Percentiles rank a stretch among this genome's conserved stretches.
phyloP scores from a whole-genome alignment of 1,140 invertebrate genomes.

The Drosophila pallidifrons region DNA sequence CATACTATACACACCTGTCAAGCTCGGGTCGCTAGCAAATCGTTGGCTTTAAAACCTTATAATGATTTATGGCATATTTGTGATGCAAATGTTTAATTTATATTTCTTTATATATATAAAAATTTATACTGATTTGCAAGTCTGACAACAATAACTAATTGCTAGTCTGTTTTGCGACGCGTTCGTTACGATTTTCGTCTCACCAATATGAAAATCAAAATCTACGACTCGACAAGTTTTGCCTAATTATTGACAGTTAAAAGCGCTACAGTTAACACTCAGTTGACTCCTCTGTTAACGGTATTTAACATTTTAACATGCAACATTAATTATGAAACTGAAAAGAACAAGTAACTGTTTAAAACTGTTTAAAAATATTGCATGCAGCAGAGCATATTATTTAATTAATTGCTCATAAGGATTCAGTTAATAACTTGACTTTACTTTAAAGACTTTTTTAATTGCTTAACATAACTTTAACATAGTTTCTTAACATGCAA shows the following conservation, averaged over 20 bases:
- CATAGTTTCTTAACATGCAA: no score
- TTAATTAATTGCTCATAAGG: no score
- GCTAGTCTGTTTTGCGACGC: constrained; percentile 22
- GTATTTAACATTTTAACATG: neutral
- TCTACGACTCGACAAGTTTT: neutral
- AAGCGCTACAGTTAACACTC: neutral
- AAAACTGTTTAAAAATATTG: no score
- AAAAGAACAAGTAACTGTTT: no score
- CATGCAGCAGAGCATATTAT: no score
- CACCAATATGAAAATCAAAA: constrained; percentile 5
- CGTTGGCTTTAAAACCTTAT: neutral
- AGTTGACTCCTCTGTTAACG: neutral
- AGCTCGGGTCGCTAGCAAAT: constrained; percentile 2
- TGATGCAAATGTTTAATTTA: constrained; percentile 38
- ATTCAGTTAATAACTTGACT: no score
- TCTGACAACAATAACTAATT: constrained; percentile 62
- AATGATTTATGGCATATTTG: constrained; percentile 64
- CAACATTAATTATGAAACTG: no score
- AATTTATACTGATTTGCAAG: neutral
- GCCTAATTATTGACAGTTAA: constrained; percentile 4
- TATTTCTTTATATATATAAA: constrained; percentile 8
- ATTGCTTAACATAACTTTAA: neutral
- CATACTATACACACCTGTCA: constrained; percentile 12
- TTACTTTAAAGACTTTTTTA: no score
- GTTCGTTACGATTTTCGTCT: constrained; percentile 1